Percentiles rank a stretch among this genome's conserved stretches.
Evolutionary conservation across 2,113 vertebrate genomes (phyloP).

Genomic region (Microtus oregoni): DNA sequence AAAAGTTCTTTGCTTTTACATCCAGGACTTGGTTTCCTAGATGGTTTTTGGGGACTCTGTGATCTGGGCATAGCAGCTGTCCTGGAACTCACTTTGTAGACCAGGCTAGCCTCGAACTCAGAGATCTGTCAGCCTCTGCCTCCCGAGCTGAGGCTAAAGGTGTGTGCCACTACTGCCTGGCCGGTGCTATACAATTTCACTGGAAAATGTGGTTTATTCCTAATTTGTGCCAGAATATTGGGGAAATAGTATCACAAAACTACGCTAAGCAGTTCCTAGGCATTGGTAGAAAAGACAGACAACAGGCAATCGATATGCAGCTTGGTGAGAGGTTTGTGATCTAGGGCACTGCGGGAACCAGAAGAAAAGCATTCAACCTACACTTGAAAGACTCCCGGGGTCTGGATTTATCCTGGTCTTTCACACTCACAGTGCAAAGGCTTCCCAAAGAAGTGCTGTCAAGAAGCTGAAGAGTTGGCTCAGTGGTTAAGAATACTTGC

Average conservation of each 20-base stretch:
- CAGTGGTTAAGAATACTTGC: background rate
- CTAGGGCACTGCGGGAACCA: background rate
- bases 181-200: background rate
- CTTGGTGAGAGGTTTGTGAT: background rate
- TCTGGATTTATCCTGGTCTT: too few species aligned
- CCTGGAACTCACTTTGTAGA: background rate
- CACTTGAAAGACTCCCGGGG: too few species aligned
- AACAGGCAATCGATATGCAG: background rate
- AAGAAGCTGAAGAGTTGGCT: background rate
- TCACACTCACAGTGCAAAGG: background rate
- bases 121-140: background rate
- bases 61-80: background rate
- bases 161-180: too few species aligned
- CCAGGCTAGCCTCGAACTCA: background rate
- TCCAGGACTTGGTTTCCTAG: too few species aligned
- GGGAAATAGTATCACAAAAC: constrained; percentile 3
- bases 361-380: background rate
- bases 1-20: too few species aligned
- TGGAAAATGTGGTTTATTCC: background rate
- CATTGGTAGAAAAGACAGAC: background rate
- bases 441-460: background rate
- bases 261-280: background rate
- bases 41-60: too few species aligned
- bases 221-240: constrained; percentile 7
- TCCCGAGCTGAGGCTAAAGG: background rate